A percentile compares a stretch with the other conserved stretches of the same genome.
Conservation (phyloP, 2,113 vertebrate genomes). For the Piaya cayana region DNA sequence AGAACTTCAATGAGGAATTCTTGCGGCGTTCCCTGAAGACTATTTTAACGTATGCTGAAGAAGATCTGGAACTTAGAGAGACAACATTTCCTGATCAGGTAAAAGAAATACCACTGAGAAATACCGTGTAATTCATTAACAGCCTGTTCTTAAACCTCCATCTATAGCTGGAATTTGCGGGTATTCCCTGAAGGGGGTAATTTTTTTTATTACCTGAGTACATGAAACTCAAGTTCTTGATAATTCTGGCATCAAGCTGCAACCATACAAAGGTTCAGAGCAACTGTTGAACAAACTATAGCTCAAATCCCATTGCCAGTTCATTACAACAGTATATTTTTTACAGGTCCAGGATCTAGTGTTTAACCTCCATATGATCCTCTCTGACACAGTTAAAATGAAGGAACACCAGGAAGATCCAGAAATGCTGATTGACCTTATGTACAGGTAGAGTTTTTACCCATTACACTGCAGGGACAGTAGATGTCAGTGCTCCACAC, state of each 20-base stretch:
- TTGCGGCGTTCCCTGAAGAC: slow-evolving; percentile 94
- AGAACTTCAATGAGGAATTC: slow-evolving; percentile 98
- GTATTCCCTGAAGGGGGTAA: background rate
- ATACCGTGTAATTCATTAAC: background rate
- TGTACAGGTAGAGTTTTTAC: slow-evolving; percentile 88
- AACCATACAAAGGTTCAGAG: background rate
- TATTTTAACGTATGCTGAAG: slow-evolving; percentile 94
- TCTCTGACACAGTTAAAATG: slow-evolving; percentile 99
- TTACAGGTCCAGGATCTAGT: slow-evolving; percentile 95
- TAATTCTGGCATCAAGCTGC: background rate
- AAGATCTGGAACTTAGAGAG: slow-evolving; percentile 92
- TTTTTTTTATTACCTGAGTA: background rate
- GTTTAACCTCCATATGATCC: slow-evolving; percentile 98
- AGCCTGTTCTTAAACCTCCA: background rate
- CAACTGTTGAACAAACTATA: background rate
- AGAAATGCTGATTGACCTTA: slow-evolving; percentile 97
- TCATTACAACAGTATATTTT: background rate
- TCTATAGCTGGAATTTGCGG: background rate
- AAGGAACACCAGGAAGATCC: slow-evolving; percentile 99
- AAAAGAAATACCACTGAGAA: background rate
- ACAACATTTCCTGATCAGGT: slow-evolving; percentile 98
- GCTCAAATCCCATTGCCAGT: background rate
- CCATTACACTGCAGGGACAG: background rate
- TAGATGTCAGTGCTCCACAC: background rate
- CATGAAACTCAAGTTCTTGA: background rate